These are phyloP conservation scores for Ommatoiulus sabulosus DNA, from an alignment of 2,888 invertebrate species.

Conservation along the genomic window DNA sequence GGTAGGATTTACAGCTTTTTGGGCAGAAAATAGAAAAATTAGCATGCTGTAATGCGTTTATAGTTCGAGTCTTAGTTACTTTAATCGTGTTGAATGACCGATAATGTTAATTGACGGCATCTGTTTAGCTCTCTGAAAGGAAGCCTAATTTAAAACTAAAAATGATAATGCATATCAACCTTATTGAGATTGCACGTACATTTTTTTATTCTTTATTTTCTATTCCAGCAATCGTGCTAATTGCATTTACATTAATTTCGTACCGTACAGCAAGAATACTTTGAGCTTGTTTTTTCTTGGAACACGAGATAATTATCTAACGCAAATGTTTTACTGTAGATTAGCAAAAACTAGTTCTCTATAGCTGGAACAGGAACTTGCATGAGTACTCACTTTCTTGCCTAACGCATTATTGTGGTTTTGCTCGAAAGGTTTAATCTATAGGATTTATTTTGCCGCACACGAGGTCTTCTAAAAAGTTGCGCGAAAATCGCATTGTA, in stretches of 20 bases:
- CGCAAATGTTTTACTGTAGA: not conserved
- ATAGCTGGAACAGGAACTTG: not conserved
- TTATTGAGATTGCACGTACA: not conserved
- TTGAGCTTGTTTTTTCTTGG: not conserved
- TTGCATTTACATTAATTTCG: not conserved
- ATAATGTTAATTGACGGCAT: not conserved
- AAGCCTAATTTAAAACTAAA: not conserved
- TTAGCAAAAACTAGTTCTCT: not conserved
- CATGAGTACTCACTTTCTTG: not conserved
- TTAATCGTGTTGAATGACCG: not conserved
- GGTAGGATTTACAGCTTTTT: not conserved
- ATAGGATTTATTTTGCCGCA: not conserved
- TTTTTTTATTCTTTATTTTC: too few species aligned
- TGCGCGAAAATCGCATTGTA: not conserved
- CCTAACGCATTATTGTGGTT: constrained; percentile 5
- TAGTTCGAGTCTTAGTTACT: too few species aligned
- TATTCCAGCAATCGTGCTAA: not conserved
- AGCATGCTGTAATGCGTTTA: not conserved
- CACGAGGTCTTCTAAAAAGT: not conserved
- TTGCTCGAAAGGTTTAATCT: not conserved
- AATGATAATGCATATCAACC: not conserved
- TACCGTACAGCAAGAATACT: not conserved
- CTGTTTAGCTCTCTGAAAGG: not conserved
- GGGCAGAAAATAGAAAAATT: not conserved
- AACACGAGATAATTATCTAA: not conserved